Percentiles rank a stretch among this genome's conserved stretches.
phyloP scores from a whole-genome alignment of 2,888 invertebrate genomes.

The Emmelina monodactyla region DNA sequence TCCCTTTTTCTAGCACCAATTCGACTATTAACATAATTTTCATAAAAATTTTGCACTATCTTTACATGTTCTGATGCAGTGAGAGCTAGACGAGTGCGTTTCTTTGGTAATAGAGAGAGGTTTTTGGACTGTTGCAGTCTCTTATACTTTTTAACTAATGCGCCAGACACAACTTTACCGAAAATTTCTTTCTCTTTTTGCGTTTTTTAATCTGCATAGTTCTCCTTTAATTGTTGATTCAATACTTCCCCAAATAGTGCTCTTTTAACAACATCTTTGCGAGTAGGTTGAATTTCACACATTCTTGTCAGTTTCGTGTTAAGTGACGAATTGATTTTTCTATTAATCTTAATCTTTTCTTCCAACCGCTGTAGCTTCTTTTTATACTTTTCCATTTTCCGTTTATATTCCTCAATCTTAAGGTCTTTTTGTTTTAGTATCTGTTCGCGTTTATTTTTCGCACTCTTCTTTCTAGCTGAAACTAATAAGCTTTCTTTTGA shows the following conservation, averaged over 20 bases:
- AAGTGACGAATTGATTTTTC: slow-evolving; percentile 14
- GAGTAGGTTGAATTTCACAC: slow-evolving; percentile 14
- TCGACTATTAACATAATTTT: slow-evolving; percentile 21
- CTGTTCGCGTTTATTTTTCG: slow-evolving; percentile 9
- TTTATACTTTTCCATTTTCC: slow-evolving; percentile 9
- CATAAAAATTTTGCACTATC: slow-evolving; percentile 16
- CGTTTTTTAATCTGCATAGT: slow-evolving; percentile 11
- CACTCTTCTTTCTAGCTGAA: slow-evolving; percentile 7
- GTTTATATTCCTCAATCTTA: slow-evolving; percentile 12
- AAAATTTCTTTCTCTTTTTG: slow-evolving; percentile 9
- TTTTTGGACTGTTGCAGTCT: slow-evolving; percentile 6
- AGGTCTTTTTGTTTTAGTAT: slow-evolving; percentile 9
- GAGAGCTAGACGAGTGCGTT: too few relatives aligned
- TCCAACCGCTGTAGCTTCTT: slow-evolving; percentile 15
- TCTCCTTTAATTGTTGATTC: slow-evolving; percentile 14
- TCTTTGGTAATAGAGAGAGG: too few relatives aligned
- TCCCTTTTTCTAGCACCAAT: slow-evolving; percentile 21
- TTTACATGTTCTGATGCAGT: slow-evolving; percentile 11
- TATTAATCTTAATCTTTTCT: slow-evolving; percentile 9
- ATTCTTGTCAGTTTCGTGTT: slow-evolving; percentile 17
- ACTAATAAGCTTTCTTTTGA: slow-evolving; percentile 3
- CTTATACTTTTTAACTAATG: slow-evolving; percentile 8
- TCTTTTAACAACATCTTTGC: slow-evolving; percentile 15
- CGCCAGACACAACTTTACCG: slow-evolving; percentile 9
- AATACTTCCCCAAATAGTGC: slow-evolving; percentile 15